Evolutionary conservation across 1,140 invertebrate genomes (phyloP).

Genomic region (Littorina saxatilis): DNA sequence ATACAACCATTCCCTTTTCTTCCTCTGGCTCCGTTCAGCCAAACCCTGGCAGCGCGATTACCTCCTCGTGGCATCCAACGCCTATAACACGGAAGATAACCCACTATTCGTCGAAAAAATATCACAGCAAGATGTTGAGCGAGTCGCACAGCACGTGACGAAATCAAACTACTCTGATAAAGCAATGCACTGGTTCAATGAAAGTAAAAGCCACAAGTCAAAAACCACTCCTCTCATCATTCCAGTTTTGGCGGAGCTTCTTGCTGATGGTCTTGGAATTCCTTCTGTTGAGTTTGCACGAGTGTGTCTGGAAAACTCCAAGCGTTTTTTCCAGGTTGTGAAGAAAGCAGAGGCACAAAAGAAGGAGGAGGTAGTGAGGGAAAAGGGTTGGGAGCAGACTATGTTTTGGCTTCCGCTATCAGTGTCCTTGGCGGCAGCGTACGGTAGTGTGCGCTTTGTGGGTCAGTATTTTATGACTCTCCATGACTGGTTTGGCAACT

Average conservation of each 20-base stretch:
- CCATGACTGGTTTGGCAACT: not conserved
- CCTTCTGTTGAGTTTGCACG: not conserved
- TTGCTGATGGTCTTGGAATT: not conserved
- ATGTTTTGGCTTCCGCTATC: not conserved
- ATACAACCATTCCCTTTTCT: not conserved
- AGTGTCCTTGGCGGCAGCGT: not conserved
- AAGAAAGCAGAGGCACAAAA: not conserved
- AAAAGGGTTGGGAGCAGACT: not conserved
- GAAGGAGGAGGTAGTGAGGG: not conserved
- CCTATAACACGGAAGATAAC: not conserved
- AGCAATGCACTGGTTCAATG: not conserved
- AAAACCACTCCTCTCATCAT: not conserved
- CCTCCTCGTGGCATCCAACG: not conserved
- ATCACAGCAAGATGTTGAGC: not conserved
- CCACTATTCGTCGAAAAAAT: not conserved
- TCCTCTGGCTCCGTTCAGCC: not conserved
- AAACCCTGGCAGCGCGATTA: constrained; percentile 6
- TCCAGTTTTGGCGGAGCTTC: not conserved
- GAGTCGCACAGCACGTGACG: not conserved
- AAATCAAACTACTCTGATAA: not conserved
- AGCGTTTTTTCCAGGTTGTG: constrained; percentile 13
- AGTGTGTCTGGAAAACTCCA: not conserved
- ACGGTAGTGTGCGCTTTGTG: not conserved
- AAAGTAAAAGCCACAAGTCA: too few species aligned
- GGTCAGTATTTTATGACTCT: not conserved